phyloP scores from a whole-genome alignment of 2,113 vertebrate species.

The Clarias gariepinus region DNA sequence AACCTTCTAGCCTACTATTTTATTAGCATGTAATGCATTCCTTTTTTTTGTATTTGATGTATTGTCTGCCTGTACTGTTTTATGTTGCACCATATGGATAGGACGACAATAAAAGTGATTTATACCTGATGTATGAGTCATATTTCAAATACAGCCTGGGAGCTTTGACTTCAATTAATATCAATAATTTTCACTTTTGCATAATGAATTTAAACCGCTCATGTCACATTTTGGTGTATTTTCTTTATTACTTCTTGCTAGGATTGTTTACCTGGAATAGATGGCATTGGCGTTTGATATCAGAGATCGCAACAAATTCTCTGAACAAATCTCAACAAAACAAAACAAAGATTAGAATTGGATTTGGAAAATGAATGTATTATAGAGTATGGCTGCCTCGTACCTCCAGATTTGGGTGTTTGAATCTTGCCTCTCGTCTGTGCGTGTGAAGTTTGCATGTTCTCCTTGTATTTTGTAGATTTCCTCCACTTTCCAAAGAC shows the following conservation, averaged over 20 bases:
- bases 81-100: not conserved
- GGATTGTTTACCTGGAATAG: not conserved
- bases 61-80: not conserved
- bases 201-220: not conserved
- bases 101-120: not conserved
- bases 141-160: not conserved
- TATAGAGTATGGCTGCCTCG: too few relatives aligned
- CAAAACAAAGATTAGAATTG: not conserved
- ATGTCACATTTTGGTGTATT: not conserved
- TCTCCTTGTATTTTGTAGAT: too few relatives aligned
- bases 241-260: constrained; percentile 50
- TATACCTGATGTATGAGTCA: not conserved
- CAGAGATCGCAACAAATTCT: not conserved
- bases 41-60: not conserved
- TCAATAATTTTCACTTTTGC: not conserved
- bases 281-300: not conserved
- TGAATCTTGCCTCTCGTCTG: too few relatives aligned
- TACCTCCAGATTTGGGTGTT: too few relatives aligned
- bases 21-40: too few relatives aligned
- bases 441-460: too few relatives aligned
- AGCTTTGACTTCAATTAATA: not conserved
- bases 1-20: not conserved
- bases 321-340: not conserved
- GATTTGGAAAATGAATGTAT: not conserved
- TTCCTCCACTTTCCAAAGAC: too few relatives aligned